Percentiles rank a stretch among this genome's conserved stretches.
These are phyloP conservation scores for Upupa epops DNA, from an alignment of 2,113 vertebrate genomes.

Conservation along the genomic window DNA sequence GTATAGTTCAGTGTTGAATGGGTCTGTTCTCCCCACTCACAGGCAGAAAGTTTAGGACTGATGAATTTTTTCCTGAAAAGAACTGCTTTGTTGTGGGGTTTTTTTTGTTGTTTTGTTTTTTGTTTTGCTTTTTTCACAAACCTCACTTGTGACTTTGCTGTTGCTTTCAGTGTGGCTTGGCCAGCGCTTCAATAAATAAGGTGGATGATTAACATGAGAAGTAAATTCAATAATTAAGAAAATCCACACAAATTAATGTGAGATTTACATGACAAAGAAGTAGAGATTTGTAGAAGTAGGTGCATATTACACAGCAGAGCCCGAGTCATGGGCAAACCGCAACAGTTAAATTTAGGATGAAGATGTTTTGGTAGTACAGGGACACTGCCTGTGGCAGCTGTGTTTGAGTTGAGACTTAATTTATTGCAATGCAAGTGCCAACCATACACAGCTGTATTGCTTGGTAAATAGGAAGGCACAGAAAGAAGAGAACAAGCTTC, in stretches of 20 bases:
- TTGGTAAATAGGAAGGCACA: not conserved
- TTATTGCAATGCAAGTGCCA: not conserved
- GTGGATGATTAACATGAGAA: not conserved
- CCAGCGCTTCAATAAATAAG: not conserved
- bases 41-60: not conserved
- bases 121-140: not conserved
- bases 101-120: too few relatives aligned
- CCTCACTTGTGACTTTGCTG: not conserved
- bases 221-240: not conserved
- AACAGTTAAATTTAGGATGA: not conserved
- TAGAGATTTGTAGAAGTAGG: not conserved
- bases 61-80: conserved; percentile 1
- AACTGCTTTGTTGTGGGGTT: not conserved
- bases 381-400: not conserved
- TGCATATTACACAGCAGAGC: not conserved
- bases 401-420: not conserved
- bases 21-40: not conserved
- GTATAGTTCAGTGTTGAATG: not conserved
- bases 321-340: not conserved
- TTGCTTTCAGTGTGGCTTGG: not conserved
- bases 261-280: not conserved
- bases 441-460: not conserved
- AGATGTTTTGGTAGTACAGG: not conserved
- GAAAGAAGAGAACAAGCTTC: not conserved
- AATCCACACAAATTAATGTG: not conserved